Conservation (phyloP, 1,140 invertebrate species). For the Tetranychus cinnabarinus region DNA sequence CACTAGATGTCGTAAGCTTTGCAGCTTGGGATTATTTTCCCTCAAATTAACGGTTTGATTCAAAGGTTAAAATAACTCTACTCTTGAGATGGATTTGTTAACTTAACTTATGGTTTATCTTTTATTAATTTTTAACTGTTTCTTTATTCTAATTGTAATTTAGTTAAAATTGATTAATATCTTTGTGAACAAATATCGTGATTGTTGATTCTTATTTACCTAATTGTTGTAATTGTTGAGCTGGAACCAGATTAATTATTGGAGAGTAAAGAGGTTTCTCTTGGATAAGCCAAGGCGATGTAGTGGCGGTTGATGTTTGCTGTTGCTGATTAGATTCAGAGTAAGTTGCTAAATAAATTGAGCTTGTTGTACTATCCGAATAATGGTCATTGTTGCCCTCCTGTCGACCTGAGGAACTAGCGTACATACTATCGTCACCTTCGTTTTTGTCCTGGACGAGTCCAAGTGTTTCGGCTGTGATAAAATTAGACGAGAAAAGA, state of each 20-base stretch:
- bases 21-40: too few relatives aligned
- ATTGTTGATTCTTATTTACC: not conserved
- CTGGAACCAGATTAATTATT: conserved; percentile 7
- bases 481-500: not conserved
- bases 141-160: too few relatives aligned
- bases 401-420: conserved; percentile 12
- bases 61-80: too few relatives aligned
- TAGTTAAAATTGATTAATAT: too few relatives aligned
- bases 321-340: conserved; percentile 8
- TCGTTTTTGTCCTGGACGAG: conserved; percentile 11
- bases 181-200: too few relatives aligned
- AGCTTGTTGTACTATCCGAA: conserved; percentile 20
- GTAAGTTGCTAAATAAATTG: conserved; percentile 7
- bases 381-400: conserved; percentile 18
- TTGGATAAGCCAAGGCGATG: conserved; percentile 1
- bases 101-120: too few relatives aligned
- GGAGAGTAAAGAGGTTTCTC: conserved; percentile 10
- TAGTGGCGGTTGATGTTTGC: not conserved
- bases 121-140: too few relatives aligned
- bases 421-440: conserved; percentile 11
- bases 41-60: too few relatives aligned
- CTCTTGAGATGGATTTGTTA: too few relatives aligned
- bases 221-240: conserved; percentile 8
- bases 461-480: conserved; percentile 12
- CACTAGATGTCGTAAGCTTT: too few relatives aligned